These are phyloP conservation scores for Oxytorus armatus DNA, from an alignment of 2,888 invertebrate species.

Conservation along the genomic window DNA sequence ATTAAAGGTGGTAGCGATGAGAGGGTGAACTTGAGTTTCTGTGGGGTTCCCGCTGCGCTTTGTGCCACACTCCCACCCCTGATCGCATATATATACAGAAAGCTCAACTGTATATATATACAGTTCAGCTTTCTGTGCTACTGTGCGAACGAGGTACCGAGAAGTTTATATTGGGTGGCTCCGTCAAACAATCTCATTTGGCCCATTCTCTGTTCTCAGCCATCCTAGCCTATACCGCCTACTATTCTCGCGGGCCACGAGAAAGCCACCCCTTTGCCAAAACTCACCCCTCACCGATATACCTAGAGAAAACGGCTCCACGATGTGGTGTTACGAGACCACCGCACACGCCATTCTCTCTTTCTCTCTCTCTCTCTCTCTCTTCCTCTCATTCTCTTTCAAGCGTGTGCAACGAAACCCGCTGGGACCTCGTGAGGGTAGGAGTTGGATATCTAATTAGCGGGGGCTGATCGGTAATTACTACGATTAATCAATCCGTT, in stretches of 20 bases:
- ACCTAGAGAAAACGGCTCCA: conserved; percentile 65
- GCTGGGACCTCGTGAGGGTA: conserved; percentile 78
- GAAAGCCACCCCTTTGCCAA: conserved; percentile 66
- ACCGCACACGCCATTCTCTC: conserved; percentile 67
- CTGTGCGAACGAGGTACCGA: conserved; percentile 56
- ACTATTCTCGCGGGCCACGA: conserved; percentile 69
- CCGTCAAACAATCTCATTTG: conserved; percentile 83
- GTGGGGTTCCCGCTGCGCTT: conserved; percentile 47
- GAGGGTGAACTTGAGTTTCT: conserved; percentile 52
- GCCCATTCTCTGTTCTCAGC: conserved; percentile 73
- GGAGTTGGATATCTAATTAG: conserved; percentile 84
- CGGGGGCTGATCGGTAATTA: conserved; percentile 86
- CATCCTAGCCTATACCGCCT: conserved; percentile 61
- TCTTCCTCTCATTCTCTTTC: conserved; percentile 72
- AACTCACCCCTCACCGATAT: conserved; percentile 64
- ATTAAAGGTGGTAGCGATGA: conserved; percentile 43
- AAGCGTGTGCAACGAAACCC: conserved; percentile 75
- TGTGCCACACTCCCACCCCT: conserved; percentile 24
- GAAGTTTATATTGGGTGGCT: conserved; percentile 77
- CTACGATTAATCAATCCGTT: conserved; percentile 86
- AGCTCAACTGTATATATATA: not conserved
- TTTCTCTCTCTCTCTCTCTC: conserved; percentile 71
- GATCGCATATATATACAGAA: not conserved
- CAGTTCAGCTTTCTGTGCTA: conserved; percentile 22
- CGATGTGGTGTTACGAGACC: conserved; percentile 61